phyloP scores from a whole-genome alignment of 2,797 vertebrate genomes.

The Typhlichthys subterraneus region DNA sequence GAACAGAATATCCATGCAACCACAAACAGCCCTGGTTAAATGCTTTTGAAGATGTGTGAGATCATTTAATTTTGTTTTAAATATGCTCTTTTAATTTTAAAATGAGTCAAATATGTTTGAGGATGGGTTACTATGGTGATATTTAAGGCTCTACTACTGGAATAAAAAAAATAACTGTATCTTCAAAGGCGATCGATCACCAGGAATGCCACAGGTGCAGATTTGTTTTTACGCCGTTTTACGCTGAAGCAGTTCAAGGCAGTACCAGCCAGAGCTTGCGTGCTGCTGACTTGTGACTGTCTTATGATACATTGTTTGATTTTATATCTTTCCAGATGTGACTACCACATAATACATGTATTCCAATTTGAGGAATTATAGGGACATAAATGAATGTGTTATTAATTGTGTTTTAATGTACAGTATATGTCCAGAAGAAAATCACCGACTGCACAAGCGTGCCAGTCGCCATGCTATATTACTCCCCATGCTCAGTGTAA shows the following conservation, averaged over 20 bases:
- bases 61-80: conserved; percentile 40
- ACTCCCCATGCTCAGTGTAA: too few relatives aligned
- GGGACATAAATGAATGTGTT: neutral
- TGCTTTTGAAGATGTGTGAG: conserved; percentile 57
- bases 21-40: conserved; percentile 49
- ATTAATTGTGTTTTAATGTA: too few relatives aligned
- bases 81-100: neutral
- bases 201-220: conserved; percentile 38
- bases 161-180: conserved; percentile 50
- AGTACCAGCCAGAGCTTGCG: conserved; percentile 4
- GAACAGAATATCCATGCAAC: conserved; percentile 60
- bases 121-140: conserved; percentile 59
- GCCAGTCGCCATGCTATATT: too few relatives aligned
- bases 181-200: conserved; percentile 51
- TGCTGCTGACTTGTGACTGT: neutral
- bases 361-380: too few relatives aligned
- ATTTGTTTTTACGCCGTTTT: conserved; percentile 41
- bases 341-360: neutral
- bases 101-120: conserved; percentile 31
- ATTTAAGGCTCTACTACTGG: conserved; percentile 32
- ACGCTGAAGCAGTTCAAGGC: conserved; percentile 41
- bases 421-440: too few relatives aligned
- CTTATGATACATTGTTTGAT: neutral
- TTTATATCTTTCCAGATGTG: neutral
- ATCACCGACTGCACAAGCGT: too few relatives aligned